These are phyloP conservation scores for Gymnodraco acuticeps DNA, from an alignment of 2,797 vertebrate genomes.

Conservation along the genomic window DNA sequence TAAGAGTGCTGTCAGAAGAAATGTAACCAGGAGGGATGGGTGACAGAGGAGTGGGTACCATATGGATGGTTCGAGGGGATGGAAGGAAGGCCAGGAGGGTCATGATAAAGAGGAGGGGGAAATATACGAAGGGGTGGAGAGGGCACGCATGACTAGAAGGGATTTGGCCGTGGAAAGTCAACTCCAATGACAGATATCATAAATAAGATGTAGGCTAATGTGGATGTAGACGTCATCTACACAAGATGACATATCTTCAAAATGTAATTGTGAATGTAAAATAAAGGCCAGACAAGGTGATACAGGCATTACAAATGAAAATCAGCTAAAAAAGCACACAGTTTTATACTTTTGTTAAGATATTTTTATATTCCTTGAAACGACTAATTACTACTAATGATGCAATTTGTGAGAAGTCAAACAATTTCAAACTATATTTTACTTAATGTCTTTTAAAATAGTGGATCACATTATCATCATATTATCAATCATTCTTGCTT, in stretches of 20 bases:
- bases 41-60: slow-evolving; percentile 2
- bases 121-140: slow-evolving; percentile 1
- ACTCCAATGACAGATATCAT: background rate
- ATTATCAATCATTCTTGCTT: background rate
- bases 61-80: background rate
- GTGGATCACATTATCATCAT: slow-evolving; percentile 2
- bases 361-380: background rate
- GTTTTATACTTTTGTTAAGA: background rate
- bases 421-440: background rate
- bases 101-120: background rate
- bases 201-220: background rate
- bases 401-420: background rate
- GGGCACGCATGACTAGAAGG: slow-evolving; percentile 16
- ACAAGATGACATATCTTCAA: background rate
- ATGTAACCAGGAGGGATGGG: slow-evolving; percentile 36
- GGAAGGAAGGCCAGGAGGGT: slow-evolving; percentile 13
- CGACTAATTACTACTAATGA: background rate
- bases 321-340: background rate
- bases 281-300: background rate
- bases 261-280: background rate
- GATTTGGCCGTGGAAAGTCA: background rate
- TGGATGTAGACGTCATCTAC: background rate
- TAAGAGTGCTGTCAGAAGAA: background rate
- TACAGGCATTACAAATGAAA: background rate
- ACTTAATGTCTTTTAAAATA: background rate